phyloP scores from a whole-genome alignment of 2,888 invertebrate genomes.

The Eilema griseolum region DNA sequence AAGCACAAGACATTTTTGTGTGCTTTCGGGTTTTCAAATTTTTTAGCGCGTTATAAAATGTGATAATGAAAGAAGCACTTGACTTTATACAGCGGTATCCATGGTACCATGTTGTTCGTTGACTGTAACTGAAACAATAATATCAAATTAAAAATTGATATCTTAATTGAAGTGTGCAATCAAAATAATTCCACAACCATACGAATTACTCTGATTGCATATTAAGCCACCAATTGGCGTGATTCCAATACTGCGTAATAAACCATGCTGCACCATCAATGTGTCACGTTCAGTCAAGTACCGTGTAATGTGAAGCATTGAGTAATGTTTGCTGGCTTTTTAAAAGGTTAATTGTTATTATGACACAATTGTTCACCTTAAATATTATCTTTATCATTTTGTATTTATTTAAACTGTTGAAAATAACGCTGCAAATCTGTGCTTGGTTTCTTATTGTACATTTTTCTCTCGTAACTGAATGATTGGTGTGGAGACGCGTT shows the following conservation, averaged over 20 bases:
- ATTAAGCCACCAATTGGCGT: slow-evolving; percentile 55
- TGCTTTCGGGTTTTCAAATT: too few relatives aligned
- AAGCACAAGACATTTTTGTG: too few relatives aligned
- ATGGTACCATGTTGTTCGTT: slow-evolving; percentile 23
- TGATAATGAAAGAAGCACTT: background rate
- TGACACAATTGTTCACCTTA: slow-evolving; percentile 11
- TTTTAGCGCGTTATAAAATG: background rate
- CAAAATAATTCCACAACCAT: slow-evolving; percentile 49
- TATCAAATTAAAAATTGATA: too few relatives aligned
- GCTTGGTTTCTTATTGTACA: too few relatives aligned
- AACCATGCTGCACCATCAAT: slow-evolving; percentile 52
- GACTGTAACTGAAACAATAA: too few relatives aligned
- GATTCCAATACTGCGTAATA: slow-evolving; percentile 58
- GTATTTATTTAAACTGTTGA: background rate
- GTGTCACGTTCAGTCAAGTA: slow-evolving; percentile 47
- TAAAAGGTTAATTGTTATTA: slow-evolving; percentile 19
- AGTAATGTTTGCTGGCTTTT: slow-evolving; percentile 31
- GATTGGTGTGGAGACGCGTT: too few relatives aligned
- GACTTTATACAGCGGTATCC: slow-evolving; percentile 36
- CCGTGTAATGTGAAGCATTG: slow-evolving; percentile 40
- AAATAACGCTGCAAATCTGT: background rate
- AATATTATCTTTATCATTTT: too few relatives aligned
- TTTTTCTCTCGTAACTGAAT: too few relatives aligned
- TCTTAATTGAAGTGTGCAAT: too few relatives aligned
- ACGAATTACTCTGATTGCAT: slow-evolving; percentile 62